Evolutionary conservation across 2,113 vertebrate genomes (phyloP).

Genomic region (Istiophorus platypterus): DNA sequence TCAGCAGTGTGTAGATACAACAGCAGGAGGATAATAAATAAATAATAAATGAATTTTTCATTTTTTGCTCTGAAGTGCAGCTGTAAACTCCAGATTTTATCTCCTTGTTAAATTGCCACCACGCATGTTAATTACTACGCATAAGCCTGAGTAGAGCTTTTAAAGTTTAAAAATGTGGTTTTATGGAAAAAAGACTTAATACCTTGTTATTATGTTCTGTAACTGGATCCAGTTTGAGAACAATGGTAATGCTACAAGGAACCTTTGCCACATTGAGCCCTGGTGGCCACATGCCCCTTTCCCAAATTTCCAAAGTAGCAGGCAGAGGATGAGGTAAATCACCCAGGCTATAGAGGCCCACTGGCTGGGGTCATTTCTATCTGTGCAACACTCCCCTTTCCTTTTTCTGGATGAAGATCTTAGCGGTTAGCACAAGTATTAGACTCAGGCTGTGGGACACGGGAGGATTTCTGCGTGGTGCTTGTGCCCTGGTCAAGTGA

Average conservation of each 20-base stretch:
- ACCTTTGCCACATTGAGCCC: constrained; percentile 19
- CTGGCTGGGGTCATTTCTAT: constrained; percentile 66
- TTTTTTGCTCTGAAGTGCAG: constrained; percentile 9
- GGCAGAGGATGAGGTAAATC: constrained; percentile 72
- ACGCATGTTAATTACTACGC: neutral
- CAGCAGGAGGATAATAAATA: neutral
- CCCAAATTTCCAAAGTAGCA: constrained; percentile 64
- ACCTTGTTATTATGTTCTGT: constrained; percentile 35
- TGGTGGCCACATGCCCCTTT: constrained; percentile 43
- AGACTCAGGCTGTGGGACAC: constrained; percentile 60
- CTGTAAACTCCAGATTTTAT: constrained; percentile 36
- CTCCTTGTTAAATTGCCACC: constrained; percentile 17
- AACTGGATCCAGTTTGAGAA: constrained; percentile 48
- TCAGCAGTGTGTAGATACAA: constrained; percentile 30
- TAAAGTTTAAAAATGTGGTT: constrained; percentile 9
- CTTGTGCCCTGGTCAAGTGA: constrained; percentile 60
- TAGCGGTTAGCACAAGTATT: constrained; percentile 59
- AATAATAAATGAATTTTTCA: constrained; percentile 39
- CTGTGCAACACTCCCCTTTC: constrained; percentile 23
- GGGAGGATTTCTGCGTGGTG: constrained; percentile 57
- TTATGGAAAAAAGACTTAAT: neutral
- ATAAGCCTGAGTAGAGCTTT: neutral
- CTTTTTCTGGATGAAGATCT: constrained; percentile 57
- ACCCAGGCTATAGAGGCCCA: constrained; percentile 61
- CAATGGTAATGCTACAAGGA: constrained; percentile 26